Percentiles rank a stretch among this genome's conserved stretches.
Evolutionary conservation across 2,113 vertebrate genomes (phyloP).

Genomic region (Misgurnus mizolepis): DNA sequence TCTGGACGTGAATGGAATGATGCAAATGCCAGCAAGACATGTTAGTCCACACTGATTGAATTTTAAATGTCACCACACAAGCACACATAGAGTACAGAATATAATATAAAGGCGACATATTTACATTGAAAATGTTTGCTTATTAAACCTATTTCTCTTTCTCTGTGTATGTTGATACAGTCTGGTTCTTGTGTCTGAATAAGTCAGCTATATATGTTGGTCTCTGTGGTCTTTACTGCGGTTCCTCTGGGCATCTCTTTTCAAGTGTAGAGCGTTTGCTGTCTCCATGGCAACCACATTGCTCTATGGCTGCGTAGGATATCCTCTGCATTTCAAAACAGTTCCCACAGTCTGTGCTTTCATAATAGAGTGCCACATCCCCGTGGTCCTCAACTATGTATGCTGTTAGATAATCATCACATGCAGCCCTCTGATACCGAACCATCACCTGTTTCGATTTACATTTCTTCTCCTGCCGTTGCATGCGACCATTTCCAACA

Average conservation of each 20-base stretch:
- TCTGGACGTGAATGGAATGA: constrained; percentile 26
- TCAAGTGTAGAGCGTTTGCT: constrained; percentile 48
- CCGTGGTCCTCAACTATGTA: constrained; percentile 5
- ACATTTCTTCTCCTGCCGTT: background rate
- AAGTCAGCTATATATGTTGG: constrained; percentile 8
- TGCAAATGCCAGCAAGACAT: background rate
- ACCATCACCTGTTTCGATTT: background rate
- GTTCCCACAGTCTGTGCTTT: constrained; percentile 62
- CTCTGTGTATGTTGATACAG: background rate
- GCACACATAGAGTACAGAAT: background rate
- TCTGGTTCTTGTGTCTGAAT: constrained; percentile 1
- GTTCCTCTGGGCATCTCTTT: constrained; percentile 37
- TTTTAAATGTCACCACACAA: constrained; percentile 1
- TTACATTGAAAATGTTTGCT: background rate
- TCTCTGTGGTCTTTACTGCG: constrained; percentile 33
- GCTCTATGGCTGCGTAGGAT: constrained; percentile 53
- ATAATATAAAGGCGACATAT: background rate
- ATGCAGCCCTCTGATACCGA: constrained; percentile 5
- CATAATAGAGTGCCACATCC: constrained; percentile 33
- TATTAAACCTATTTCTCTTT: background rate
- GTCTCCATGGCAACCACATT: constrained; percentile 72
- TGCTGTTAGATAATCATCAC: constrained; percentile 23
- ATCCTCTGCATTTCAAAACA: constrained; percentile 71
- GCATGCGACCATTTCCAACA: background rate
- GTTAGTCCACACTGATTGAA: background rate